These are phyloP conservation scores for Didymodactylos carnosus DNA, from an alignment of 2,888 invertebrate species.

Conservation along the genomic window DNA sequence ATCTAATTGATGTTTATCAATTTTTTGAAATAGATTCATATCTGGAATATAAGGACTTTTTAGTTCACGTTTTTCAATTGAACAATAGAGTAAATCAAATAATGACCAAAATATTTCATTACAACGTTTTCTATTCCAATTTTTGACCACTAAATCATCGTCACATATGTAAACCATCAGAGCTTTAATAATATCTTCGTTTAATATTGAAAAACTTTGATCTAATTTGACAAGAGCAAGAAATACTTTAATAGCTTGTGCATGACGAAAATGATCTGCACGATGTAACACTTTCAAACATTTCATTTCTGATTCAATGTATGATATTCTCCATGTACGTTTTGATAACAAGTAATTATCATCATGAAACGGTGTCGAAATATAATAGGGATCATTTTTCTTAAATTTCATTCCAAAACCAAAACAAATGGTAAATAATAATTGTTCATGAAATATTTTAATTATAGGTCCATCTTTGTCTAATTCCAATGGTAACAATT, in stretches of 20 bases:
- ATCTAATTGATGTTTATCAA: background rate
- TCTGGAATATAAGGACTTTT: background rate
- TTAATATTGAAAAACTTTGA: background rate
- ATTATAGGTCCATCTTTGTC: too few species aligned
- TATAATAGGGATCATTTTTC: background rate
- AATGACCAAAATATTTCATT: background rate
- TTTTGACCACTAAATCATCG: background rate
- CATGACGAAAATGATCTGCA: background rate
- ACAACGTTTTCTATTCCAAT: background rate
- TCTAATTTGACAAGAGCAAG: background rate
- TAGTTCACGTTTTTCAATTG: background rate
- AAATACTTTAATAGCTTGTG: background rate
- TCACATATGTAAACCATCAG: background rate
- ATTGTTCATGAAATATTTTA: too few species aligned
- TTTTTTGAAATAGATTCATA: background rate
- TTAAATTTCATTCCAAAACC: background rate
- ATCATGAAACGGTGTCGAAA: background rate
- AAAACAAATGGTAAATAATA: background rate
- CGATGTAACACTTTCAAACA: background rate
- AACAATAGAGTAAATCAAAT: background rate
- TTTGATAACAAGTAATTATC: too few species aligned
- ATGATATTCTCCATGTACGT: background rate
- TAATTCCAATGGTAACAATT: too few species aligned
- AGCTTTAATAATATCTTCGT: background rate
- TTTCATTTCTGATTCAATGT: background rate